phyloP scores from a whole-genome alignment of 1,140 invertebrate species.

The Bombus breviceps region DNA sequence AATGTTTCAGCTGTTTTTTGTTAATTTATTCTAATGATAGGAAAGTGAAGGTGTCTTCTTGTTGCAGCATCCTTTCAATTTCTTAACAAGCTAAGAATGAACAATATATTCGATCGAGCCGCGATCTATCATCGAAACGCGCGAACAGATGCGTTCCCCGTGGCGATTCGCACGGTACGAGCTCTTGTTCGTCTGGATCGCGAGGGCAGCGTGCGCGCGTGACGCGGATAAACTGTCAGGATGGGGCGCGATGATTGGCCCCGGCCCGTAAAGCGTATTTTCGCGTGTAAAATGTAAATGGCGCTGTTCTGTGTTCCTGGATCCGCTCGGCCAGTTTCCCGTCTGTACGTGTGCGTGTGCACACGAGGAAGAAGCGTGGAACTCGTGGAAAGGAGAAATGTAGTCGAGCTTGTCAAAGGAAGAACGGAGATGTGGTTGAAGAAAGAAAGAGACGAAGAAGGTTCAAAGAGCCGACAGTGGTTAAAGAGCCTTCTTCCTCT shows the following conservation, averaged over 20 bases:
- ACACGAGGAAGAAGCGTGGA: conserved; percentile 31
- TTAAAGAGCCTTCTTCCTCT: conserved; percentile 77
- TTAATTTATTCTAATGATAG: neutral
- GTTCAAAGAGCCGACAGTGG: conserved; percentile 82
- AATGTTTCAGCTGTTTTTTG: neutral
- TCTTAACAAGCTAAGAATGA: neutral
- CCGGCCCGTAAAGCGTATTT: conserved; percentile 77
- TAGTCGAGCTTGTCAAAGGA: neutral
- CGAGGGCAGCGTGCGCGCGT: conserved; percentile 57
- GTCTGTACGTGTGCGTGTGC: neutral
- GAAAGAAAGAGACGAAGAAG: conserved; percentile 55
- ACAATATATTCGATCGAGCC: neutral
- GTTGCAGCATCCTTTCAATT: neutral
- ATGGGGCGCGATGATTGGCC: conserved; percentile 77
- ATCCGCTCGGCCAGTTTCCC: conserved; percentile 35
- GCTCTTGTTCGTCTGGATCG: conserved; percentile 6
- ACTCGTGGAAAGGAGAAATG: conserved; percentile 37
- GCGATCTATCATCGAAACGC: conserved; percentile 20
- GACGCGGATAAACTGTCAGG: conserved; percentile 64
- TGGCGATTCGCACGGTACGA: conserved; percentile 29
- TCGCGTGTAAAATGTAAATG: conserved; percentile 81
- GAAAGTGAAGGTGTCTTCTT: neutral
- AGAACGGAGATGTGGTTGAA: neutral
- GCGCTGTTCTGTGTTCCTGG: conserved; percentile 60
- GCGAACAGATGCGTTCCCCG: conserved; percentile 22